Evolutionary conservation across 2,888 invertebrate species (phyloP), one percentile per base, ranked within the genome.

Genomic region (Oxystoma pomonae): DNA sequence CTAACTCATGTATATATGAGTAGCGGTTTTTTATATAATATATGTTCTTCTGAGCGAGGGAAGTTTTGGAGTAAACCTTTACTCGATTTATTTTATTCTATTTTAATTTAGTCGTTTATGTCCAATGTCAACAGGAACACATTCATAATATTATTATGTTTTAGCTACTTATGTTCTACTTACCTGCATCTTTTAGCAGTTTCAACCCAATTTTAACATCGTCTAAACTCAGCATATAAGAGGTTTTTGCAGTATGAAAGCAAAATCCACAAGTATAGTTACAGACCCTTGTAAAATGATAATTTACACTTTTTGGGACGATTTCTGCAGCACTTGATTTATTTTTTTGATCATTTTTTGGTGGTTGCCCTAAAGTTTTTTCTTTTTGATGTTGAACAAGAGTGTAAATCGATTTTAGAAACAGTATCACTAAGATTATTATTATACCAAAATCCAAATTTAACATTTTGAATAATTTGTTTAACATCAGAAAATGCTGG

Each of bases 191-290:
- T 67, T 77, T 77, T 51, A 83, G 70, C 75, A 81, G 70, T 59
- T 64, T 66, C 18, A 83, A 68, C 18, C 83, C 83, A 2, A 66
- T 65, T 72, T 82, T 83, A 0, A 83, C 83, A 58, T 81, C 78
- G 19, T 80, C 78, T 57, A 83, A 68, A 1, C 80, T 75, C 55
- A 83, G 69, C 66, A 82, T 74, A 68, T 76, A 81, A 0, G 83
- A 83, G 1, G 82, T 83, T 72, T 82, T 83, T 1, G 83, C 82
- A 0, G 83, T 84, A 68, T 84, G 84, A 68, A 84, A 84, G 69
- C 84, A 84, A 72, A 84, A 84, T 1, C 83, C 83, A 69, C 84
- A 84, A 50, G 76, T 72, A 67, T 84, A 84, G 69, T 84, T 84
- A 70, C 84, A 84, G 64, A 77, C 73, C 57, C 84, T 69, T 0